These are phyloP conservation scores for Chouioia cunea DNA, from an alignment of 2,888 invertebrate species.

Conservation along the genomic window DNA sequence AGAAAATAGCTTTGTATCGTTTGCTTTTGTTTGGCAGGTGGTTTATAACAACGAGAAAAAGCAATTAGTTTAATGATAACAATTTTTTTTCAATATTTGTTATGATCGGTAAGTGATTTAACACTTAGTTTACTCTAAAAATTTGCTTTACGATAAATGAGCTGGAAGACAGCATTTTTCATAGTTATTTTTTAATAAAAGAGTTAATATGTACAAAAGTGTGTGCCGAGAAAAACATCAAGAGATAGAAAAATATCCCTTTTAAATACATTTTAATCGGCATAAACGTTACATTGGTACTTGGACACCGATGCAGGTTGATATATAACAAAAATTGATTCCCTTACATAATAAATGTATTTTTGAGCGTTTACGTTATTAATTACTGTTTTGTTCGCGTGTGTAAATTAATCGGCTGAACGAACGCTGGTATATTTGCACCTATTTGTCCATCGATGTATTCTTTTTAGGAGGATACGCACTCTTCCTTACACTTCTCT, in stretches of 20 bases:
- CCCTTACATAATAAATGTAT: slow-evolving; percentile 24
- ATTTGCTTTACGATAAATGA: too few species aligned
- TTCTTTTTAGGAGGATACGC: slow-evolving; percentile 7
- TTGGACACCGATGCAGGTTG: slow-evolving; percentile 11
- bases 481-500: background rate
- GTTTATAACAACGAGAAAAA: too few species aligned
- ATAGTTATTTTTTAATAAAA: slow-evolving; percentile 40
- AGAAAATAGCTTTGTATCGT: too few species aligned
- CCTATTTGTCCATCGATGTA: slow-evolving; percentile 24
- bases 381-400: slow-evolving; percentile 24
- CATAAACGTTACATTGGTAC: slow-evolving; percentile 27
- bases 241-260: slow-evolving; percentile 27
- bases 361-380: slow-evolving; percentile 35
- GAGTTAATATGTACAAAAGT: slow-evolving; percentile 48
- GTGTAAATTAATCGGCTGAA: background rate
- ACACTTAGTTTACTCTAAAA: too few species aligned
- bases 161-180: too few species aligned
- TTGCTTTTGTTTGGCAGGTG: too few species aligned
- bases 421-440: slow-evolving; percentile 25
- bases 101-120: too few species aligned
- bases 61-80: too few species aligned
- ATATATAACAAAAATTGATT: slow-evolving; percentile 32
- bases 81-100: too few species aligned
- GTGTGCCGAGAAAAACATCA: slow-evolving; percentile 18
- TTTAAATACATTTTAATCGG: slow-evolving; percentile 24